A percentile compares a stretch with the other conserved stretches of the same genome.
phyloP scores from a whole-genome alignment of 2,113 vertebrate genomes.

The Varanus salvator region DNA sequence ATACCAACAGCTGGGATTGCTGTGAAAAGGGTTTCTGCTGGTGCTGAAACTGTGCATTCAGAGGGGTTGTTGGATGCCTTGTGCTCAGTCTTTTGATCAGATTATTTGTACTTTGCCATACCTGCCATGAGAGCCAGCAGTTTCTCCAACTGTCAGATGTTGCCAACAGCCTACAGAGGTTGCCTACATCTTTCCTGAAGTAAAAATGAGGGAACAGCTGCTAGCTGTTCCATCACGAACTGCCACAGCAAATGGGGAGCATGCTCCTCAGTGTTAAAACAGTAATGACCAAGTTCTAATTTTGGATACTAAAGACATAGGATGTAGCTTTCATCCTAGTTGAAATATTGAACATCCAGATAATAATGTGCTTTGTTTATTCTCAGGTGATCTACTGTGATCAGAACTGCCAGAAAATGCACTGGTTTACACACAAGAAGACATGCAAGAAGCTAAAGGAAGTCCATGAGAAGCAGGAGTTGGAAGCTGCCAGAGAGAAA shows the following conservation, averaged over 20 bases:
- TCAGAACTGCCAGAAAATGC: conserved; percentile 92
- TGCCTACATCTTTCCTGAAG: neutral
- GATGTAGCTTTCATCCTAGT: neutral
- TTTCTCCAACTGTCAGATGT: too few relatives aligned
- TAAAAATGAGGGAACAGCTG: neutral
- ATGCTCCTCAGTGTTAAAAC: neutral
- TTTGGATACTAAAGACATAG: neutral
- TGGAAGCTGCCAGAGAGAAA: conserved; percentile 83
- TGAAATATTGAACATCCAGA: neutral
- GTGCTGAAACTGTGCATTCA: too few relatives aligned
- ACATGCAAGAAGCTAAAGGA: conserved; percentile 91
- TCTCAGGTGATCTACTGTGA: conserved; percentile 93
- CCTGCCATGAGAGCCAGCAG: too few relatives aligned
- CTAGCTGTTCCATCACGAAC: neutral
- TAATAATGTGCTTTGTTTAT: conserved; percentile 31
- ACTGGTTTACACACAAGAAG: conserved; percentile 98
- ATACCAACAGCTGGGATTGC: too few relatives aligned
- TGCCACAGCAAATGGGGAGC: neutral
- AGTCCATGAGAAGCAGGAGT: conserved; percentile 86
- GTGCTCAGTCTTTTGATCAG: too few relatives aligned
- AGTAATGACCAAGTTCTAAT: neutral
- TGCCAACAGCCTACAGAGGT: too few relatives aligned
- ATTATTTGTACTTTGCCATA: too few relatives aligned
- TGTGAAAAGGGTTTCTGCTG: too few relatives aligned
- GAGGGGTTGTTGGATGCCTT: too few relatives aligned